Evolutionary conservation across 1,140 invertebrate species (phyloP), one percentile per base, ranked within the genome.

Genomic region (Tyrophagus putrescentiae): DNA sequence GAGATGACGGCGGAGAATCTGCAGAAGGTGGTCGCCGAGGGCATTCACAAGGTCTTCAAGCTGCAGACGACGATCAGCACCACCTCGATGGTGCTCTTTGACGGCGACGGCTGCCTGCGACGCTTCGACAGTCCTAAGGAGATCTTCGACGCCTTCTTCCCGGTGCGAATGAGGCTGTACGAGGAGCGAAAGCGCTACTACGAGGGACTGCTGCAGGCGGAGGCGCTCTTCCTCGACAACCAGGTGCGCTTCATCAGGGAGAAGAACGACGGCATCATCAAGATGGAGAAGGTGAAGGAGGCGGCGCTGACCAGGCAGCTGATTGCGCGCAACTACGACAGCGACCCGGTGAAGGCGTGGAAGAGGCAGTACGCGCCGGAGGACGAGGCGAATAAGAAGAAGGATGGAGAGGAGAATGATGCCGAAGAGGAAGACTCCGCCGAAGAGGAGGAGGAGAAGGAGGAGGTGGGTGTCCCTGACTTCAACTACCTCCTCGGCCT

Each of bases 201-300:
- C 13, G 82, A 88, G 62, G 95, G 94, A 1, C 82, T 87, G 70
- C 69, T 99, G 21, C 78, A 85, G 67, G 93, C 95, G 0, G 93
- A 98, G 71, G 82, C 87, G 0, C 74, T 80, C n/a, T 91, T 87
- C 70, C 75, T 98, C 0, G 82, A 81, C 25, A 95, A 96, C 73
- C 89, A 96, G 72, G 91, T 90, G 0, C 76, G 85, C 45, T 99
- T 99, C 72, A 99, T 99, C 65, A 66, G 92, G 18, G 94, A 98
- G 70, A 99, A 98, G 69, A 98, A 94, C 69, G 86, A 93, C 64
- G 85, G 85, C 18, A 83, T 80, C 44, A 72, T 98, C 9, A 79
- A 82, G 3, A 82, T 98, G 63, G 76, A 98, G 88, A 98, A 98
- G 71, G 93, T 94, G 71, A 82, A 87, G 56, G 92, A 91, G 69